phyloP scores from a whole-genome alignment of 2,113 vertebrate species.

The Callospermophilus lateralis region DNA sequence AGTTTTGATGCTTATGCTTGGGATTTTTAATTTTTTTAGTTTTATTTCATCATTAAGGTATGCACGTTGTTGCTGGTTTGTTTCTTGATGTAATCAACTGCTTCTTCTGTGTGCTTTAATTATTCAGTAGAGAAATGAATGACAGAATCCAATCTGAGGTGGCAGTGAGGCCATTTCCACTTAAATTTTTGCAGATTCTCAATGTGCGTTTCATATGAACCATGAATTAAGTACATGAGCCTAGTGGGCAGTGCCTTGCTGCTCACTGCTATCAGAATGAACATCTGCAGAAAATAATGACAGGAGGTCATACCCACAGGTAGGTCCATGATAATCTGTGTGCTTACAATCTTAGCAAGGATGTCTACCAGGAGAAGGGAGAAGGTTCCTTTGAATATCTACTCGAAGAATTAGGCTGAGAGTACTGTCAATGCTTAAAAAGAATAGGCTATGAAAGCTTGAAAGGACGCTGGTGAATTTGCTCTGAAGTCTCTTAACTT shows the following conservation, averaged over 20 bases:
- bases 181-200: neutral
- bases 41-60: neutral
- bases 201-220: neutral
- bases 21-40: neutral
- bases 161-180: neutral
- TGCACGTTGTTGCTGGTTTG: neutral
- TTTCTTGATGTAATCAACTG: slow-evolving; percentile 38
- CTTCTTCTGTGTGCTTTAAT: slow-evolving; percentile 42
- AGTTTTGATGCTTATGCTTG: neutral
- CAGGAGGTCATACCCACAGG: neutral
- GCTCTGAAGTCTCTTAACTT: neutral
- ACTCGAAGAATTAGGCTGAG: neutral
- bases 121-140: neutral
- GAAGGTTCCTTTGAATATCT: neutral
- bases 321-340: neutral
- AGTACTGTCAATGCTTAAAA: neutral
- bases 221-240: neutral
- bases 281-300: neutral
- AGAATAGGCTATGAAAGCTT: neutral
- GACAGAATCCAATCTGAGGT: neutral
- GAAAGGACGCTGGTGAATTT: neutral
- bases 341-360: neutral
- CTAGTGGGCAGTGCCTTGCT: neutral
- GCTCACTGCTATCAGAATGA: neutral
- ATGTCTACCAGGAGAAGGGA: neutral